A percentile compares a stretch with the other conserved stretches of the same genome.
These are phyloP conservation scores for Camelus bactrianus DNA, from an alignment of 2,113 vertebrate species.

Conservation along the genomic window DNA sequence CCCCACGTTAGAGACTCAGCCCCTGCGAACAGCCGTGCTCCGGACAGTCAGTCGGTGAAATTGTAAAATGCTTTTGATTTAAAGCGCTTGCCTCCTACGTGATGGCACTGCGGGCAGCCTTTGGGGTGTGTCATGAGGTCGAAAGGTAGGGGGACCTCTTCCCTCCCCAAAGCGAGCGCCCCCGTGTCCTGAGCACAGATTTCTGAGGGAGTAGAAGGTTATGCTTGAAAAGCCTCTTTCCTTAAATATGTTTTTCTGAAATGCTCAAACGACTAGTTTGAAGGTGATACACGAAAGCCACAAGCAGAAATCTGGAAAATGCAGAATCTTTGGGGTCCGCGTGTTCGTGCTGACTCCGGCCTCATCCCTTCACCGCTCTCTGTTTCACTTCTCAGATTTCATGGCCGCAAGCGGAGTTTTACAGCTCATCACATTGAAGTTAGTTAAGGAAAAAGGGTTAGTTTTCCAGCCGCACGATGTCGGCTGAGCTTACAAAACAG, in stretches of 20 bases:
- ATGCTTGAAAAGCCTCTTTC: neutral
- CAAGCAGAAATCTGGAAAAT: neutral
- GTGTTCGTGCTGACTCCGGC: fast-evolving
- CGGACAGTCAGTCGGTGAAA: slow-evolving; percentile 66
- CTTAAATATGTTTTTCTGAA: neutral
- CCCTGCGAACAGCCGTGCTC: slow-evolving; percentile 86
- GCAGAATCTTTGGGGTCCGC: too few species aligned
- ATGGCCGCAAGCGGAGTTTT: neutral
- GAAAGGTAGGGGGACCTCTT: neutral
- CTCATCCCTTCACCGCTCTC: neutral
- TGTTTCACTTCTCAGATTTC: slow-evolving; percentile 43
- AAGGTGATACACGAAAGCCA: neutral
- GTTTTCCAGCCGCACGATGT: neutral
- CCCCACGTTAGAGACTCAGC: slow-evolving; percentile 81
- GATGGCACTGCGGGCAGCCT: neutral
- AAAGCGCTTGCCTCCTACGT: neutral
- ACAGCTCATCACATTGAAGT: neutral
- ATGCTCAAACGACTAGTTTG: neutral
- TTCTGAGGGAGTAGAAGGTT: too few species aligned
- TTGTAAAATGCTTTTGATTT: slow-evolving; percentile 72
- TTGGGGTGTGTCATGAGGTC: neutral
- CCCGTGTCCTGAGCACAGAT: neutral
- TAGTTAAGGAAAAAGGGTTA: neutral
- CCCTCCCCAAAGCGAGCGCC: neutral
- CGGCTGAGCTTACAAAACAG: neutral